Base-by-base conservation (phyloP, 1,140 invertebrate genomes). In the Homarus americanus region DNA sequence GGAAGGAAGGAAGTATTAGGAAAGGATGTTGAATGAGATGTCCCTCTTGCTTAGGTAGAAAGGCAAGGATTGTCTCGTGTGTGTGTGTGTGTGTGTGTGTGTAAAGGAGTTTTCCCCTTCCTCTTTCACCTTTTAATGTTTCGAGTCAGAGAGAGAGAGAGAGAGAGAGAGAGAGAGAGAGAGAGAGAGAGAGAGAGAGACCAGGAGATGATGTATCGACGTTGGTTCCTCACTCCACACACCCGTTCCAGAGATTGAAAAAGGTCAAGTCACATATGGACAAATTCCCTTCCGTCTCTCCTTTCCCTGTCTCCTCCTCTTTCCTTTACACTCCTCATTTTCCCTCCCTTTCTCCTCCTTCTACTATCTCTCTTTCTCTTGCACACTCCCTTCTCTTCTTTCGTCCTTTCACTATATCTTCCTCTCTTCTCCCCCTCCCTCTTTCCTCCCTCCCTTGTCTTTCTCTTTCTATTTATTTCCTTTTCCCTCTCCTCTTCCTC, bases 81-180 rank as follows among this genome's bases (percentile, higher is more conserved):
- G 44, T 49, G 44, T 49, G 44, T 49, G 44, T 49, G 44, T 49
- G 44, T 49, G 44, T 49, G 44, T 49, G 44, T 49, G 44, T 49
- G 44, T 49, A 15, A 7, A 15, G 5, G 44, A 7, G 44, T n/a
- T n/a, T n/a, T n/a, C n/a, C n/a, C n/a, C n/a, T n/a, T n/a, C n/a
- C n/a, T n/a, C n/a, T n/a, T n/a, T n/a, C n/a, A n/a, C n/a, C n/a
- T n/a, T 49, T 7, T 7, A 69, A 34, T 28, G 34, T 36, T 76
- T 5, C 34, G 73, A 9, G 73, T 36, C 7, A 41, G 17, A 40
- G 72, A 75, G 40, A 40, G 10, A 41, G 40, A 78, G 75, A 41
- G 24, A 40, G 75, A 41, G 36, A 78, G 75, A 41, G 72, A 40
- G 72, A 75, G 72, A 75, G 32, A 75, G 72, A 75, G 53, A 63